Conservation (phyloP, 1,140 invertebrate genomes). For the Mactra quadrangularis region DNA sequence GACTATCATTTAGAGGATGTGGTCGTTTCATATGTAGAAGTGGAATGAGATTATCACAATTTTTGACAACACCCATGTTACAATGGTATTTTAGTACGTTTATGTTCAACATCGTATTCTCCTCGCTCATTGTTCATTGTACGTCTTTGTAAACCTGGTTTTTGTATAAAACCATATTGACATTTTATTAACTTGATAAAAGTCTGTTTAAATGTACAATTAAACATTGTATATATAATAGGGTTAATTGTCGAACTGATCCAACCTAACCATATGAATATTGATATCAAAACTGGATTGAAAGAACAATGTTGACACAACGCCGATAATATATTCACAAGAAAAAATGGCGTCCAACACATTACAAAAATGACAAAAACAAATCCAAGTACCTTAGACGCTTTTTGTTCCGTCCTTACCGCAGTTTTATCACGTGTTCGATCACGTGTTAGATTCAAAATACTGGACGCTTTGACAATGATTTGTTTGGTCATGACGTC, state of each 20-base stretch:
- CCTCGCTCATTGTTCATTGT: no score
- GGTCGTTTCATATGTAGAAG: no score
- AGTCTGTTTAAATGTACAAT: slow-evolving; percentile 73
- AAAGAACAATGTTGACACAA: slow-evolving; percentile 84
- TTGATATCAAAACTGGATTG: slow-evolving; percentile 56
- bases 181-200: slow-evolving; percentile 73
- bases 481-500: slow-evolving; percentile 60
- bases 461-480: slow-evolving; percentile 64
- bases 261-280: slow-evolving; percentile 78
- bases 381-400: slow-evolving; percentile 87
- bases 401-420: slow-evolving; percentile 93
- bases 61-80: no score
- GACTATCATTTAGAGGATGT: no score
- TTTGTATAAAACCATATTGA: slow-evolving; percentile 45
- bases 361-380: slow-evolving; percentile 75
- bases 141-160: slow-evolving; percentile 1
- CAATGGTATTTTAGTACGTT: no score
- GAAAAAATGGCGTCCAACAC: slow-evolving; percentile 78
- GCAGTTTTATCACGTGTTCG: slow-evolving; percentile 35
- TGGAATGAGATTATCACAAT: no score
- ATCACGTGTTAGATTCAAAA: slow-evolving; percentile 53
- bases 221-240: slow-evolving; percentile 81
- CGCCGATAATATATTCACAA: slow-evolving; percentile 72
- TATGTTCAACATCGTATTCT: no score
- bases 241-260: slow-evolving; percentile 77